Evolutionary conservation across 2,797 vertebrate species (phyloP).

Genomic region (Rhinogobio ventralis): DNA sequence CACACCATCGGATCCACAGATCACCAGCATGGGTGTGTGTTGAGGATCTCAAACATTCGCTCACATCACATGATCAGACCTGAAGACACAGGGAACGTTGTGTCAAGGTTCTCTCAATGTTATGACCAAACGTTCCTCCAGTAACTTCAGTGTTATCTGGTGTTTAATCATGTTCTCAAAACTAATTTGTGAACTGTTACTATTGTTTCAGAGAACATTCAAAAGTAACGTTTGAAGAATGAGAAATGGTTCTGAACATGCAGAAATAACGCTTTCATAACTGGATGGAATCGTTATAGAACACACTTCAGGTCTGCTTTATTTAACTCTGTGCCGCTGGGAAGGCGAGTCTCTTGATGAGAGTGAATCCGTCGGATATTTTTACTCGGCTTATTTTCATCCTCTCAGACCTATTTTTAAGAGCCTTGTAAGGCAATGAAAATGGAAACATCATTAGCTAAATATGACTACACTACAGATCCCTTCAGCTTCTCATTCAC

Average conservation of each 20-base stretch:
- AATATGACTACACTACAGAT: background rate
- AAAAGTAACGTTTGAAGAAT: too few species aligned
- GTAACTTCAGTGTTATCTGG: too few species aligned
- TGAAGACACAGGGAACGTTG: too few species aligned
- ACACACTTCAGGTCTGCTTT: background rate
- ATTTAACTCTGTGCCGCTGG: background rate
- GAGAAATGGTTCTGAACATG: too few species aligned
- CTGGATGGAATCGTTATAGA: too few species aligned
- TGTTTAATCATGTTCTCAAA: too few species aligned
- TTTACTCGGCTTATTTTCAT: constrained; percentile 12
- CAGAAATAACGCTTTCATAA: background rate
- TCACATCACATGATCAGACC: too few species aligned
- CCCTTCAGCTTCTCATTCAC: background rate
- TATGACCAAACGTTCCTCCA: too few species aligned
- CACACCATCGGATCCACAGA: background rate
- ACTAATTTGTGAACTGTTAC: too few species aligned
- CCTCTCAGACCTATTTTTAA: constrained; percentile 24
- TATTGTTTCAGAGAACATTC: too few species aligned
- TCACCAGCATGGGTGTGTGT: background rate
- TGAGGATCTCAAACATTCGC: too few species aligned
- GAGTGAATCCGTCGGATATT: background rate
- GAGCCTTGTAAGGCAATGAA: constrained; percentile 27
- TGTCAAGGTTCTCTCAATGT: too few species aligned
- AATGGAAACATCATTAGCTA: constrained; percentile 21
- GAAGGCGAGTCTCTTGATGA: background rate